Base-by-base conservation (phyloP, 2,888 invertebrate genomes). In the Antitype chi region DNA sequence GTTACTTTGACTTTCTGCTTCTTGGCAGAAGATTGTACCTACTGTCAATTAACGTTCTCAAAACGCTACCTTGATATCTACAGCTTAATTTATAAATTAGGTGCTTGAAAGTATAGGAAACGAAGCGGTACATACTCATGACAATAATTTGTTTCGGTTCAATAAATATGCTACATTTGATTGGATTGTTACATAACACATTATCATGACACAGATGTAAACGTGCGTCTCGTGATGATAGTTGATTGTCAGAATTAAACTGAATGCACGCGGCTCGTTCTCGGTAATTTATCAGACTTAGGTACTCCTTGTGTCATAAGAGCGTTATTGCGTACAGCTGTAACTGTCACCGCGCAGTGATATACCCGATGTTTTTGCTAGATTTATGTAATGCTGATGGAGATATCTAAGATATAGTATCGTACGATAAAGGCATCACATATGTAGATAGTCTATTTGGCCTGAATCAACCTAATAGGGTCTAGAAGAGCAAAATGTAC, bases 241-340 rank as follows among this genome's bases (percentile, higher is more conserved):
- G 88, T 90, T 93, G 90, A 95, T 94, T 94, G 95, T 89, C 89
- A 84, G 92, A 92, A 94, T 93, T 93, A 90, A 93, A 94, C 92
- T 90, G 94, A 90, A 91, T 92, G 91, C 91, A 93, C 91, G 92
- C 94, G 86, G 85, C 87, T 91, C 90, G 87, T 90, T 93, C 92
- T 89, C 83, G 77, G 88, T 92, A 91, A 92, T 93, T 92, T 90
- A 92, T 89, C 85, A 80, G 85, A 78, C 70, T 78, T 76, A 77
- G 69, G 73, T n/a, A n/a, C n/a, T n/a, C 70, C 76, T 85, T 85
- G 84, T 86, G 64, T 78, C 80, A 80, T 76, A 76, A 25, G 75
- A 81, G n/a, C 49, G 43, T 78, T 86, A 85, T 84, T 87, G 81
- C 70, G 68, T 85, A 76, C 85, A 86, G 80, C 80, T 85, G 85